phyloP scores from a whole-genome alignment of 2,797 vertebrate species.

The Amniataba percoides region DNA sequence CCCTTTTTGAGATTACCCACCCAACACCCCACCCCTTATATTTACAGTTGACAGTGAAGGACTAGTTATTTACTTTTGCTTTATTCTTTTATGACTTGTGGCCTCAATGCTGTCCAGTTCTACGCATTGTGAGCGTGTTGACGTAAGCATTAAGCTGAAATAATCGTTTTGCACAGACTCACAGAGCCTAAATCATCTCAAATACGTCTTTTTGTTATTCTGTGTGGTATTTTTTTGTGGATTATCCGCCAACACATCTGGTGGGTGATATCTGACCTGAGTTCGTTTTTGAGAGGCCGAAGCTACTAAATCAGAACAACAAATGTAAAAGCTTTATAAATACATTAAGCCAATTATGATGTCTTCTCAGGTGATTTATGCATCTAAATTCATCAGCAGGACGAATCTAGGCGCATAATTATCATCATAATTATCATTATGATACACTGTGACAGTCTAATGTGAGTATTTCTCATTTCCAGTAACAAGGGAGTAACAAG shows the following conservation, averaged over 20 bases:
- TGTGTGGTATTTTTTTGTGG: neutral
- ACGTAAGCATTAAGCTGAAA: neutral
- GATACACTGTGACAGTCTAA: neutral
- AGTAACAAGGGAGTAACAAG: neutral
- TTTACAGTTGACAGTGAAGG: neutral
- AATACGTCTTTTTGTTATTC: neutral
- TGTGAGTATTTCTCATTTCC: conserved; percentile 2
- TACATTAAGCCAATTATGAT: neutral
- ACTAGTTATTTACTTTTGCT: neutral
- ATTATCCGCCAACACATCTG: neutral
- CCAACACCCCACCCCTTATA: neutral
- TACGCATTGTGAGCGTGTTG: neutral
- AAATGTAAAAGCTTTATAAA: neutral
- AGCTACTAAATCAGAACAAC: neutral
- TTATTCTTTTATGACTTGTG: neutral
- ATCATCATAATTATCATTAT: too few relatives aligned
- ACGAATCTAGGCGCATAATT: too few relatives aligned
- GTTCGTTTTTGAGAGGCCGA: neutral
- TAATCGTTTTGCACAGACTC: neutral
- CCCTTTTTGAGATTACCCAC: neutral
- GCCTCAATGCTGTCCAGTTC: too few relatives aligned
- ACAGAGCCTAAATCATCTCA: neutral
- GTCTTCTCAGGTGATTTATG: neutral
- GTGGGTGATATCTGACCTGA: neutral
- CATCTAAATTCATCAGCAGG: neutral